phyloP scores from a whole-genome alignment of 2,888 invertebrate genomes.

The Gryllus longicercus region DNA sequence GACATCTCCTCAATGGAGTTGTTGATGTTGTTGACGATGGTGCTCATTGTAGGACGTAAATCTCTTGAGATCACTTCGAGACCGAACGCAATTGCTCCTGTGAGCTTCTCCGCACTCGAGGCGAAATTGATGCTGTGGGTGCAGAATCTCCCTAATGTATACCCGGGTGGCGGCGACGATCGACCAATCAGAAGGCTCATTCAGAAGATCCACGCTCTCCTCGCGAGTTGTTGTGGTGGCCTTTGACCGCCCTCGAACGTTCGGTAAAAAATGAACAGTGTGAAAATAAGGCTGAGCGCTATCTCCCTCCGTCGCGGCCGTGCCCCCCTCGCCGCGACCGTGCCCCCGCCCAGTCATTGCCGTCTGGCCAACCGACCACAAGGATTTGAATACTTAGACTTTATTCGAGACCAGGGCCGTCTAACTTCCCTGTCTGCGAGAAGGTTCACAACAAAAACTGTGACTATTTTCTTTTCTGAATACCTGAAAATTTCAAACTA shows the following conservation, averaged over 20 bases:
- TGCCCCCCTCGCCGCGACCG: background rate
- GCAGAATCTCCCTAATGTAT: background rate
- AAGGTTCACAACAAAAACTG: too few species aligned
- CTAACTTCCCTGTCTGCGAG: too few species aligned
- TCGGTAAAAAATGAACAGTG: background rate
- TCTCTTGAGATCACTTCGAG: background rate
- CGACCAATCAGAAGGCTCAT: background rate
- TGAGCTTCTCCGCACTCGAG: background rate
- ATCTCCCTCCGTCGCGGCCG: background rate
- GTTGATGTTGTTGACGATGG: background rate
- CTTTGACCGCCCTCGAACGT: conserved; percentile 1
- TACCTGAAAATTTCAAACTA: too few species aligned
- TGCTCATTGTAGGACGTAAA: background rate
- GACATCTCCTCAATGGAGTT: conserved; percentile 34
- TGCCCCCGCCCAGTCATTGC: background rate
- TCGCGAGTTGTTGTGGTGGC: background rate
- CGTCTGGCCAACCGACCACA: background rate
- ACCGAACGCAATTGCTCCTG: background rate
- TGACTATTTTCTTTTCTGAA: too few species aligned
- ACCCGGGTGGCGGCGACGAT: background rate
- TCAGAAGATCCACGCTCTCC: background rate
- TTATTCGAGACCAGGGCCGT: too few species aligned
- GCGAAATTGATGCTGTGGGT: background rate
- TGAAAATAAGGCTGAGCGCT: background rate
- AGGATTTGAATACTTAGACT: too few species aligned